Evolutionary conservation across 2,888 invertebrate species (phyloP), one percentile per base, ranked within the genome.

Genomic region (Heterodera filipjevi): DNA sequence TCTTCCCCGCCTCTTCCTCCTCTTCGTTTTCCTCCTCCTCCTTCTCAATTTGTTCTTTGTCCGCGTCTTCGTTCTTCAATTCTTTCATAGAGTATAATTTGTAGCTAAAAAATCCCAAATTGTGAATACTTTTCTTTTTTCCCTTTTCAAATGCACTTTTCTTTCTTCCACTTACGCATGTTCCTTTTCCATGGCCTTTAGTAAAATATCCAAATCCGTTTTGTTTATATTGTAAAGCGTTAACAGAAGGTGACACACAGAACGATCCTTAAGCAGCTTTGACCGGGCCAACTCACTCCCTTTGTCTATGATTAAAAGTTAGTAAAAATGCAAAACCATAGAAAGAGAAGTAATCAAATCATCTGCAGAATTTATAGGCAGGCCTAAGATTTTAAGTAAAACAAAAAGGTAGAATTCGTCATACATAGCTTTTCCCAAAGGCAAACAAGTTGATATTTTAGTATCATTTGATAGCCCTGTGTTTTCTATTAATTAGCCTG

Each of bases 1-100:
- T 22, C n/a, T 53, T 14, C 74, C 30, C 33, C 75, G 49, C n/a
- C 39, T 44, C 59, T 39, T 75, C 59, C 22, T 75, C 35, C 44
- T 44, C 68, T 64, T 75, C 59, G 33, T 44, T 35, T 32, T 32
- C 44, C 2, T 64, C 33, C 33, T 59, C 33, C n/a, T 75, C 66
- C 19, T 75, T 27, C 75, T 75, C 68, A 33, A 35, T 8, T 33
- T 59, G 19, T 73, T 59, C 66, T 27, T 49, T 30, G 8, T 66
- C 68, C 68, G 32, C 27, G 5, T 68, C 22, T 27, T 35, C 68
- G 32, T 10, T 14, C 6, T 33, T 35, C 68, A 68, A 22, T 14
- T 68, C 68, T 16, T 35, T 68, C 22, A 35, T n/a, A 22, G 68
- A 32, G 35, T 68, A 68, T 14, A 68, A 68, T 19, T 68, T 68